Evolutionary conservation across 2,113 vertebrate genomes (phyloP), one percentile per base, ranked within the genome.

Genomic region (Pavo muticus): DNA sequence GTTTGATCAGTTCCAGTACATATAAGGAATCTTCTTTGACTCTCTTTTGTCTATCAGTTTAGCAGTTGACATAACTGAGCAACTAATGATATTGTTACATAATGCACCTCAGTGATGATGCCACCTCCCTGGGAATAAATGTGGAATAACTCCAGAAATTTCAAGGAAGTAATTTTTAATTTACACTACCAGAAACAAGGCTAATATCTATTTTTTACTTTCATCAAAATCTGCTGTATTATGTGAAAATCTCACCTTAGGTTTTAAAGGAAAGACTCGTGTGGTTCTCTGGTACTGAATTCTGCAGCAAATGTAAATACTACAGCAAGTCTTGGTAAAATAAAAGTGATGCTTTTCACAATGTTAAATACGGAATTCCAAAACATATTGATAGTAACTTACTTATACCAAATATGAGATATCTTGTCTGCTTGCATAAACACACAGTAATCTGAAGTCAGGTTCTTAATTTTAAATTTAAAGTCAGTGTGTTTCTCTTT

Each of bases 31-130:
- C 37, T n/a, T 48, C 20, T 40, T 7, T 77, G 39, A 50, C 2
- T 69, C 15, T 2, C 25, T 75, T 64, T 14, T 76, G 52, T 15
- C 4, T 8, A 4, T 12, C 17, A 44, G 1, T 70, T 71, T 32
- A 61, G 15, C 1, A 85, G 14, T 1, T 32, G n/a, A n/a, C 0
- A 1, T 44, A 52, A 64, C 2, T 8, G 21, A 79, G 6, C 40
- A 74, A 78, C 12, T 56, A 68, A 25, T 77, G 25, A 54, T 48
- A 52, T 9, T 61, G 2, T 60, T 64, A 44, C 8, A 17, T 19
- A 47, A 13, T 45, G 15, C 16, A 39, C 13, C 37, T 65, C 15
- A 24, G 15, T 50, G 50, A 35, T 17, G 30, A 52, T 54, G 25
- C 17, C 24, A 64, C 59, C 32, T 77, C 35, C 27, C 59, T 8